Conservation (phyloP, 2,797 vertebrate species). For the Pampus argenteus region DNA sequence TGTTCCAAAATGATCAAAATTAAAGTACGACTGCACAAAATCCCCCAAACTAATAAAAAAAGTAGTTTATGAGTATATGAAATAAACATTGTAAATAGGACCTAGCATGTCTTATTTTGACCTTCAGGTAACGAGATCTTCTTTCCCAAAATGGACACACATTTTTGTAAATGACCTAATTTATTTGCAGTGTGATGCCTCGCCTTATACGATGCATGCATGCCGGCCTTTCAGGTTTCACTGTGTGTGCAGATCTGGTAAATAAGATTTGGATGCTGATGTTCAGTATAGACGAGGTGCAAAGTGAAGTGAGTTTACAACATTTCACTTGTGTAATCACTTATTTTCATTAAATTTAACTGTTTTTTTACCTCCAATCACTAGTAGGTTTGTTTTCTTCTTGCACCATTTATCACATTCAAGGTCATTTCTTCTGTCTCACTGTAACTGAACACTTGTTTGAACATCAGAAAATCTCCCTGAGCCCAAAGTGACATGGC, state of each 20-base stretch:
- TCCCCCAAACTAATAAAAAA: background rate
- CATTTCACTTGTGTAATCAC: background rate
- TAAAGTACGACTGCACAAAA: background rate
- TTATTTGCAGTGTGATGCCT: background rate
- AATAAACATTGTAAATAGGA: background rate
- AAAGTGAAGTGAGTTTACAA: background rate
- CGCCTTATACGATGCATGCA: background rate
- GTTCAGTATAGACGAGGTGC: background rate
- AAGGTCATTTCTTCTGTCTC: too few relatives aligned
- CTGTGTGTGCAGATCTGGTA: conserved; percentile 3
- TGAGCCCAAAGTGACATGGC: too few relatives aligned
- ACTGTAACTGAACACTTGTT: too few relatives aligned
- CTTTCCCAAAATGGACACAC: background rate
- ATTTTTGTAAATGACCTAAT: conserved; percentile 12
- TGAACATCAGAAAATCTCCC: too few relatives aligned
- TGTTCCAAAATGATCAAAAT: background rate
- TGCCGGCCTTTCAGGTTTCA: background rate
- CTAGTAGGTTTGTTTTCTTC: too few relatives aligned
- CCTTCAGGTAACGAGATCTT: conserved; percentile 33
- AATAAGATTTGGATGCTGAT: conserved; percentile 18
- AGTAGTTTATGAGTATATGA: background rate
- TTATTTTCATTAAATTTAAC: too few relatives aligned
- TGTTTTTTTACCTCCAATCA: too few relatives aligned
- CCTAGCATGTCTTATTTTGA: too few relatives aligned
- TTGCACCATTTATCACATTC: too few relatives aligned